A percentile compares a stretch with the other conserved stretches of the same genome.
phyloP scores from a whole-genome alignment of 2,113 vertebrate species.

The Ginglymostoma cirratum region DNA sequence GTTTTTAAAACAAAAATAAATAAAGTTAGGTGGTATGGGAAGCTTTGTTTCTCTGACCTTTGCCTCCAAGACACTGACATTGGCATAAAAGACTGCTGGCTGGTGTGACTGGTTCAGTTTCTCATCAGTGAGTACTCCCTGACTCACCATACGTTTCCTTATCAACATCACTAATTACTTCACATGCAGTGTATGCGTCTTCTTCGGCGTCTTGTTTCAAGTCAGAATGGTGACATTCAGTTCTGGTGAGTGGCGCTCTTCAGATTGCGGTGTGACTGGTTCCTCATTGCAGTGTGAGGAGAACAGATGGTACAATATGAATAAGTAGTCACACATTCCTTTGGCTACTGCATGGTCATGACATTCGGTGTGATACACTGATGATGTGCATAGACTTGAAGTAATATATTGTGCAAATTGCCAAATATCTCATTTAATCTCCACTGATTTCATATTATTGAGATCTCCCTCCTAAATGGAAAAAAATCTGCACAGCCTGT shows the following conservation, averaged over 20 bases:
- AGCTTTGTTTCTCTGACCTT: background rate
- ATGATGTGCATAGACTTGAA: background rate
- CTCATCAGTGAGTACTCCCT: background rate
- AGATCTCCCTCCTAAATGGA: background rate
- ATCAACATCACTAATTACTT: background rate
- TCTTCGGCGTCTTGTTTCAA: background rate
- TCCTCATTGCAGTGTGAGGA: background rate
- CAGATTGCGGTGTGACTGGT: constrained; percentile 11
- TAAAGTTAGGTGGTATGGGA: background rate
- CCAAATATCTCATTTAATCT: background rate
- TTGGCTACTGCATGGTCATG: background rate
- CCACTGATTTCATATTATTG: background rate
- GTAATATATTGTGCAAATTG: background rate
- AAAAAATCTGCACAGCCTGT: background rate
- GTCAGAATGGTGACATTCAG: constrained; percentile 12
- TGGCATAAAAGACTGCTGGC: background rate
- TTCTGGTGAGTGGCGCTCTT: background rate
- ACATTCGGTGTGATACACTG: background rate
- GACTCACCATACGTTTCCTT: constrained; percentile 17
- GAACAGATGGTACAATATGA: constrained; percentile 16
- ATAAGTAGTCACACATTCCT: background rate
- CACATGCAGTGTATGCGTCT: background rate
- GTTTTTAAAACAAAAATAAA: background rate
- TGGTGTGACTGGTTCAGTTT: background rate
- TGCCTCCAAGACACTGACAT: background rate